These are phyloP conservation scores for Stenichneumon culpator DNA, from an alignment of 2,888 invertebrate genomes.

Conservation along the genomic window DNA sequence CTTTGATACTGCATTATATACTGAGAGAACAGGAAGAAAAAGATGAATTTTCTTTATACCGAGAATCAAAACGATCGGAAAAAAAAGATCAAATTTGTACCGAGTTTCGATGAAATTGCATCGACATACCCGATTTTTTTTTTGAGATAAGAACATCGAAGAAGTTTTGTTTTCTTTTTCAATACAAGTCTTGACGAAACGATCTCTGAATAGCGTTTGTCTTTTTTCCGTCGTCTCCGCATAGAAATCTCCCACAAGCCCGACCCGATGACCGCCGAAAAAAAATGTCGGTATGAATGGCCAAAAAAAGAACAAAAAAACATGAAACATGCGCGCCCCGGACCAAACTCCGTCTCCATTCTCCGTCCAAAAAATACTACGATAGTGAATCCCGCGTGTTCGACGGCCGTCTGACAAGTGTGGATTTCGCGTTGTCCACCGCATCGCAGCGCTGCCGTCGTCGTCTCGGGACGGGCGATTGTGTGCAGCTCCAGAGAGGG, in stretches of 20 bases:
- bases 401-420: not conserved
- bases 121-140: not conserved
- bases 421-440: not conserved
- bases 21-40: not conserved
- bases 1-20: conserved; percentile 55
- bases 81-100: conserved; percentile 19
- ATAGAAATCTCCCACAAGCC: not conserved
- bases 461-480: not conserved
- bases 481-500: not conserved
- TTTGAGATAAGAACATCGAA: conserved; percentile 16
- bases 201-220: not conserved
- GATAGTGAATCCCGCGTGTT: conserved; percentile 33
- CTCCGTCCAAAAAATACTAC: not conserved
- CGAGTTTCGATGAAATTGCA: conserved; percentile 8
- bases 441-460: not conserved
- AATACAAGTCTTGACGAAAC: conserved; percentile 51
- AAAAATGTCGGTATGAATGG: not conserved
- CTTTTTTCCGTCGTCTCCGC: conserved; percentile 9
- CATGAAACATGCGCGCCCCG: too few relatives aligned
- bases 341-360: too few relatives aligned
- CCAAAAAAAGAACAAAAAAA: too few relatives aligned
- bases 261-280: too few relatives aligned
- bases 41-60: not conserved
- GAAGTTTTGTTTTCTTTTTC: conserved; percentile 4
- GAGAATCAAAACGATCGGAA: conserved; percentile 10